Conservation (phyloP, 2,888 invertebrate species). For the Norana najaformis region DNA sequence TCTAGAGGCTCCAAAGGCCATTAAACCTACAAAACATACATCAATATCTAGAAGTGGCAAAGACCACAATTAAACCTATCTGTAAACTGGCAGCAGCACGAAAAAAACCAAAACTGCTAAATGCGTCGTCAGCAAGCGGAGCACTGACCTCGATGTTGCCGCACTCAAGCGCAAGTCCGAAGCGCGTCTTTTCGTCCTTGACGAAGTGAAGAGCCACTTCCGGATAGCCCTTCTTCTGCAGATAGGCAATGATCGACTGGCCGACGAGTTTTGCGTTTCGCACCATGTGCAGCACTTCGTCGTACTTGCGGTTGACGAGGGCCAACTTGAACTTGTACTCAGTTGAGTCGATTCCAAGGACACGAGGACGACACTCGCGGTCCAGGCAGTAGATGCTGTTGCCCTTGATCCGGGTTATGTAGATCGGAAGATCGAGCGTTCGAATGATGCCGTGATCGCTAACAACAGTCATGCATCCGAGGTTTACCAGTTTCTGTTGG, state of each 20-base stretch:
- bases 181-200: constrained; percentile 94
- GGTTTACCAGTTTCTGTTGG: neutral
- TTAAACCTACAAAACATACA: too few species aligned
- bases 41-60: too few species aligned
- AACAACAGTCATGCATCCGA: constrained; percentile 22
- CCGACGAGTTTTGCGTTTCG: constrained; percentile 93
- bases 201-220: constrained; percentile 98
- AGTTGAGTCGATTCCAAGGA: constrained; percentile 91
- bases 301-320: constrained; percentile 78
- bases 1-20: too few species aligned
- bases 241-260: constrained; percentile 96
- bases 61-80: too few species aligned
- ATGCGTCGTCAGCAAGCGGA: neutral
- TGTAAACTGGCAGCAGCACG: neutral
- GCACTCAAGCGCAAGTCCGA: constrained; percentile 93
- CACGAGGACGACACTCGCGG: constrained; percentile 85
- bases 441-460: constrained; percentile 97
- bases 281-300: constrained; percentile 79
- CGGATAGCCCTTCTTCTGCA: constrained; percentile 98
- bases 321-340: constrained; percentile 98
- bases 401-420: constrained; percentile 88
- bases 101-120: neutral
- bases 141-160: constrained; percentile 87
- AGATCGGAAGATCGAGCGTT: constrained; percentile 94
- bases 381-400: constrained; percentile 87